Percentiles rank a stretch among this genome's conserved stretches.
Evolutionary conservation across 1,140 invertebrate genomes (phyloP).

Genomic region (Spodoptera litura): DNA sequence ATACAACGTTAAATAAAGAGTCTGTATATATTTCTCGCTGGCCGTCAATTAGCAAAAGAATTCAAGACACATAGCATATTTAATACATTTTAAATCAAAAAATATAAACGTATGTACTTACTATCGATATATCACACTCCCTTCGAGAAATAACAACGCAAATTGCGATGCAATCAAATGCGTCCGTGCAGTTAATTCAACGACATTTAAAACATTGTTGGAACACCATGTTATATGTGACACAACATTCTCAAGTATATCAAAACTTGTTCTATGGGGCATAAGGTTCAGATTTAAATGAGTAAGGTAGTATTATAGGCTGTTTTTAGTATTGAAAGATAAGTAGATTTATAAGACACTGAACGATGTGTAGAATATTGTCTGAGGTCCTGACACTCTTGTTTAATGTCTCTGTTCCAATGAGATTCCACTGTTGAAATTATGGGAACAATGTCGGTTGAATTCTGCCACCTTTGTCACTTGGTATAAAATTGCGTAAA

Average conservation of each 20-base stretch:
- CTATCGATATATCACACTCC: conserved; percentile 65
- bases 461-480: conserved; percentile 38
- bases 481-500: conserved; percentile 20
- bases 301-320: conserved; percentile 45
- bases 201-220: conserved; percentile 64
- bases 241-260: conserved; percentile 27
- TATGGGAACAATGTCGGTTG: conserved; percentile 66
- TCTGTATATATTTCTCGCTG: not conserved
- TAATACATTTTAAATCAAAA: conserved; percentile 49
- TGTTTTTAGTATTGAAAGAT: conserved; percentile 49
- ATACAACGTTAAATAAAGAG: not conserved
- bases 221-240: conserved; percentile 47
- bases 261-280: conserved; percentile 14
- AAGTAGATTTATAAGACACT: conserved; percentile 75
- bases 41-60: conserved; percentile 32
- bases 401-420: conserved; percentile 83
- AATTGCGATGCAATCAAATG: conserved; percentile 73
- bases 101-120: conserved; percentile 45
- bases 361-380: conserved; percentile 80
- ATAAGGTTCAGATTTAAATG: conserved; percentile 54
- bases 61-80: conserved; percentile 17
- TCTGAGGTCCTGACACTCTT: conserved; percentile 77
- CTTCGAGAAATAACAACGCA: conserved; percentile 60
- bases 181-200: conserved; percentile 73
- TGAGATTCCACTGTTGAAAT: conserved; percentile 67